phyloP scores from a whole-genome alignment of 2,797 vertebrate species.

The Pseudocheirus occidentalis region DNA sequence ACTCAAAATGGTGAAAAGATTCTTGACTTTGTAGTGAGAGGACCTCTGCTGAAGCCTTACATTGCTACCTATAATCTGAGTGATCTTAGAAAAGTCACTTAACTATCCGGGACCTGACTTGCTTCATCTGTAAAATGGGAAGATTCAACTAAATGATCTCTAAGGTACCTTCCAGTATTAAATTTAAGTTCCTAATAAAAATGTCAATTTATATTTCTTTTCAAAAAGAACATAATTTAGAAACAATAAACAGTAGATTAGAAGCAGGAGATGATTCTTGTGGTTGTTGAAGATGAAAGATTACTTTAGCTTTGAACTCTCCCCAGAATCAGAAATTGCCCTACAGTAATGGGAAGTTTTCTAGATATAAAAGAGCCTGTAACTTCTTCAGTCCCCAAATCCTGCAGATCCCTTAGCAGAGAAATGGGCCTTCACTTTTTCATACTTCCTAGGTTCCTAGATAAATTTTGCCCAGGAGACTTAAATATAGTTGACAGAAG shows the following conservation, averaged over 20 bases:
- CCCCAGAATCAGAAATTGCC: background rate
- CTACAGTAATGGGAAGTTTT: background rate
- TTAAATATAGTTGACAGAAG: background rate
- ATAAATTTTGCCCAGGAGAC: no score
- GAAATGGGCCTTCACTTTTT: accelerated
- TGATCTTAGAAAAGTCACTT: background rate
- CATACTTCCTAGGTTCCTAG: accelerated
- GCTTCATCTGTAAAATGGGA: background rate
- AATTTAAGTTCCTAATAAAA: background rate
- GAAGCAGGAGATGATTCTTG: background rate
- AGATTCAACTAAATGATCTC: background rate
- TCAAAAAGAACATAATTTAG: background rate
- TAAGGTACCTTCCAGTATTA: background rate
- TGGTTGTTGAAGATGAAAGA: background rate
- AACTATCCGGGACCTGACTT: background rate
- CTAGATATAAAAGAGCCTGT: background rate
- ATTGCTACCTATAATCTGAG: background rate
- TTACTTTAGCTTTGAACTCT: background rate
- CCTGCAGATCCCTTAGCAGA: no score
- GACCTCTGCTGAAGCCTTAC: background rate
- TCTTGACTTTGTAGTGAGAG: background rate
- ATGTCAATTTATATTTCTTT: background rate
- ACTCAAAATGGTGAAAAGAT: background rate
- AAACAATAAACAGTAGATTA: background rate
- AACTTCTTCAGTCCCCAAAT: background rate